Base-by-base conservation (phyloP, 1,140 invertebrate species). In the Dreissena rostriformis region DNA sequence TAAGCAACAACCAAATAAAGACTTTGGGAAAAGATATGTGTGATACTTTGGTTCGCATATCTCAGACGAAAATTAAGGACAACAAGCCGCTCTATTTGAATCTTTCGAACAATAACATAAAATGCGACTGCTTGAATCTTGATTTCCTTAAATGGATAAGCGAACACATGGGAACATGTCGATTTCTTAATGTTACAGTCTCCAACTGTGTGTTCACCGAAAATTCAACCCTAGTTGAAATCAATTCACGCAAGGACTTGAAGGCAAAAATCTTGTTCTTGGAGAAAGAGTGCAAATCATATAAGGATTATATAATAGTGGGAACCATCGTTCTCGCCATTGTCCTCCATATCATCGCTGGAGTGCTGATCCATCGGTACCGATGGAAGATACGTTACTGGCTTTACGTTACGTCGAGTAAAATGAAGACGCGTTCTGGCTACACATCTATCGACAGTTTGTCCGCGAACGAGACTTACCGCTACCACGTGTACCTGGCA, bases 331-430 rank as follows among this genome's bases (percentile, higher is more conserved):
- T n/a, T 29, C 17, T 79, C 5, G n/a, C 2, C 55, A 52, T 79
- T 12, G 12, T 82, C 14, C 0, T 82, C 5, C 67, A 74, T 28
- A 57, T 82, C 6, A 24, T 67, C n/a, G 19, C 68, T 0, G 80
- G 53, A 0, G 11, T 55, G 12, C 8, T 75, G 15, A 26, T 82
- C 5, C 49, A 82, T 51, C 24, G 29, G 28, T 57, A n/a, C 63
- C 28, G 80, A 49, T 82, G 80, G 80, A 52, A 68, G 29, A 5
- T 82, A 10, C 29, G 24, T n/a, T 82, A 82, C 55, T 82, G 71
- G 80, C 75, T 74, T n/a, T 82, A 82, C 29, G 79, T 81, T 11
- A 55, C 53, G 10, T 55, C 24, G 7, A 17, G 24, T 12, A 77
- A 77, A 63, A 24, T 51, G 11, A 55, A 19, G 11, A n/a, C 7